Evolutionary conservation across 1,140 invertebrate species (phyloP).

Genomic region (Drosophila prosaltans): DNA sequence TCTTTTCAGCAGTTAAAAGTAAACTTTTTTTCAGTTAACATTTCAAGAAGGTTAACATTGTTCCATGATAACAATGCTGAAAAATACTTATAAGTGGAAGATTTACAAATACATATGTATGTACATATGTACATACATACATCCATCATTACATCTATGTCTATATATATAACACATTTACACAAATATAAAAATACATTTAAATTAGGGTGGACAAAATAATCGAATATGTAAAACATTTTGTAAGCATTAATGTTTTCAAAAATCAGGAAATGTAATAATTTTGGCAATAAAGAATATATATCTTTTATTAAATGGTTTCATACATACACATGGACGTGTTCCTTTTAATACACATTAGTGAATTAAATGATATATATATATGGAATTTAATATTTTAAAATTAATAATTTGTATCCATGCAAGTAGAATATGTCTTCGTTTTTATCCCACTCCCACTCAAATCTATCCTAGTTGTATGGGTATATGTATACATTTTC

Average conservation of each 20-base stretch:
- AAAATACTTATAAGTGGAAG: no score
- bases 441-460: background rate
- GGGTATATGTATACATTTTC: background rate
- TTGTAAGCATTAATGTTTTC: constrained; percentile 30
- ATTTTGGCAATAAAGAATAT: background rate
- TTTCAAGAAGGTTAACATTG: background rate
- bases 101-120: no score
- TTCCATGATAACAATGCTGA: background rate
- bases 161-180: constrained; percentile 11
- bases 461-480: constrained; percentile 1
- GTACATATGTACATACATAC: background rate
- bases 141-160: background rate
- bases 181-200: constrained; percentile 22
- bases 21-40: background rate
- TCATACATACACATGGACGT: background rate
- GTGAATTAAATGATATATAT: background rate
- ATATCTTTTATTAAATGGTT: background rate
- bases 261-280: constrained; percentile 31
- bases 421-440: background rate
- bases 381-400: background rate
- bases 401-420: constrained; percentile 1
- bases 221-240: constrained; percentile 15
- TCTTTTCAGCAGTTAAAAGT: background rate
- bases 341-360: no score
- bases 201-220: constrained; percentile 40